phyloP scores from a whole-genome alignment of 2,113 vertebrate species.

The Acanthisitta chloris region DNA sequence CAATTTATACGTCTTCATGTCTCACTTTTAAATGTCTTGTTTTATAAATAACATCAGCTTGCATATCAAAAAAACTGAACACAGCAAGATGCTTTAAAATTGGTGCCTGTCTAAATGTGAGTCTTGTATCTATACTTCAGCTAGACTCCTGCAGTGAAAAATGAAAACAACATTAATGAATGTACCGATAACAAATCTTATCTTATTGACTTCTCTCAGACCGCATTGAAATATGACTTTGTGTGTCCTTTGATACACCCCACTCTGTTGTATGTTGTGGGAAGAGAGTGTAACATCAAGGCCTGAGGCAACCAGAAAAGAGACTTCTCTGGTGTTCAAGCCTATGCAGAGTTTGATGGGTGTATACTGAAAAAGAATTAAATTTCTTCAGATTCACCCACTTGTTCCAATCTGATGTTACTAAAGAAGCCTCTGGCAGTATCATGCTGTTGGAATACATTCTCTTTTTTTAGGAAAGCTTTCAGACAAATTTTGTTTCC shows the following conservation, averaged over 20 bases:
- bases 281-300: neutral
- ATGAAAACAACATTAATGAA: conserved; percentile 26
- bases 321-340: neutral
- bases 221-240: conserved; percentile 19
- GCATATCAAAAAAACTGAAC: neutral
- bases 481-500: neutral
- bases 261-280: neutral
- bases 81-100: neutral
- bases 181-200: neutral
- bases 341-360: neutral
- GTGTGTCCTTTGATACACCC: neutral
- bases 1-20: neutral
- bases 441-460: neutral
- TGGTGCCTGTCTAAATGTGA: neutral
- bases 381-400: neutral
- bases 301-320: neutral
- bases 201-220: neutral
- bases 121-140: neutral
- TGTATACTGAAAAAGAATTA: neutral
- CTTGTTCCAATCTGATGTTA: neutral
- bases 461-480: neutral
- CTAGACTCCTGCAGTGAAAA: neutral
- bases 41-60: conserved; percentile 1
- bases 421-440: neutral
- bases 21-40: neutral